Base-by-base conservation (phyloP, 37 sponge, comb jelly and placozoan genomes). In the Diacarnus erythraeanus region DNA sequence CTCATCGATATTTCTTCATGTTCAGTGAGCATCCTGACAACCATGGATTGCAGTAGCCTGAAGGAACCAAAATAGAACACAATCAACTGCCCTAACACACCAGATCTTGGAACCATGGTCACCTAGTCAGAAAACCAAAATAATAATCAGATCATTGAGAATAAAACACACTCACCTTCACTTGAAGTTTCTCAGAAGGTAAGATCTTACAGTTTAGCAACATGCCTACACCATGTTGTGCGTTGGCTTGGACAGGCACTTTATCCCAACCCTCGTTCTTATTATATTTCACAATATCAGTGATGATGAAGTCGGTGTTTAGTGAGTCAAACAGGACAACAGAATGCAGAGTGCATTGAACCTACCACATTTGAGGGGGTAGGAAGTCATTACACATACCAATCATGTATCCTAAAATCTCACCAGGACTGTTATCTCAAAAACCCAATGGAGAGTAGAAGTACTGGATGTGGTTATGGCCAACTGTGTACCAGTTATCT, bases 311-410 rank as follows among this genome's bases (percentile, higher is more conserved):
- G 59, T 77, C 84, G 15, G 82, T 17, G 22, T 35, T 35, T 27
- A 88, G 79, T 18, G 75, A 31, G 60, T 89, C 94, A 78, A 85
- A 85, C 22, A 93, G 70, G 0, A 82, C 90, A 0, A 93, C 84
- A 57, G 85, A 82, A 9, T 75, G 40, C 27, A 92, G 72, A 38
- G 42, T 42, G 33, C 33, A 35, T 20, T 31, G 66, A 20, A 25
- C 33, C 66, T 65, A 31, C 9, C 17, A 8, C n/a, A n/a, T n/a
- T n/a, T n/a, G n/a, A n/a, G n/a, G n/a, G 34, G 34, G 22, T n/a
- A 17, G 51, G 51, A 12, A 47, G 51, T 47, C 10, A 47, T 47
- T 47, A 47, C 51, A 47, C 6, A 47, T 47, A 47, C 6, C 51
- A 47, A 12, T 47, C 51, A 47, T 47, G 51, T 6, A 17, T n/a